A percentile compares a stretch with the other conserved stretches of the same genome.
Conservation (phyloP, 2,113 vertebrate species). For the Sebastes schlegelii region DNA sequence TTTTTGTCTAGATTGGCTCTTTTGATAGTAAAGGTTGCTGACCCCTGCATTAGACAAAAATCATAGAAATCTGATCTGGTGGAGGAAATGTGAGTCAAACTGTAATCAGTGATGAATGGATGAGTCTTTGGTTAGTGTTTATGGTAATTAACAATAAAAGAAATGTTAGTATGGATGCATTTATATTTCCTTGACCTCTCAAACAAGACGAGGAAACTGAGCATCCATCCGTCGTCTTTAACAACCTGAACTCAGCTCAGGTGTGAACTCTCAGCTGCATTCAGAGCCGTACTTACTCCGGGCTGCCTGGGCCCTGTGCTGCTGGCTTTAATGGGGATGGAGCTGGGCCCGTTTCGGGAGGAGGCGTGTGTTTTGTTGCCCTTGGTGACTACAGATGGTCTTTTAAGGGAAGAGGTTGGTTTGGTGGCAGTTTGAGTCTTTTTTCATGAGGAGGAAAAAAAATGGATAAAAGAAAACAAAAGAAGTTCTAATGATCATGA, state of each 20-base stretch:
- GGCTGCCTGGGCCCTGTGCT: slow-evolving; percentile 74
- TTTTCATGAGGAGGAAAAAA: slow-evolving; percentile 85
- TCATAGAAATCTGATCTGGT: slow-evolving; percentile 1
- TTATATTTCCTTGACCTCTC: background rate
- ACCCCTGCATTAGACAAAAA: background rate
- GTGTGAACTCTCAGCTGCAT: background rate
- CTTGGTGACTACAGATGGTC: slow-evolving; percentile 83
- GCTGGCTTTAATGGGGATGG: slow-evolving; percentile 83
- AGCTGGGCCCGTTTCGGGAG: slow-evolving; percentile 82
- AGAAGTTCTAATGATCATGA: slow-evolving; percentile 50
- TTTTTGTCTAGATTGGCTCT: too few relatives aligned
- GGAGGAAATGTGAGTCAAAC: background rate
- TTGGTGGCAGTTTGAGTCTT: slow-evolving; percentile 88
- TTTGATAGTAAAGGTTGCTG: too few relatives aligned
- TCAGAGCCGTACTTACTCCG: slow-evolving; percentile 87
- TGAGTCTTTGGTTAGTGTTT: background rate
- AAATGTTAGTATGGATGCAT: background rate
- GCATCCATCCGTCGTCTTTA: background rate
- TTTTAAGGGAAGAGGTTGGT: slow-evolving; percentile 84
- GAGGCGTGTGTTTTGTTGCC: slow-evolving; percentile 81
- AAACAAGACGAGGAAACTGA: background rate
- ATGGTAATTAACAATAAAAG: too few relatives aligned
- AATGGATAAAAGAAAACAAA: slow-evolving; percentile 72
- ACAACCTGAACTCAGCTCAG: slow-evolving; percentile 6
- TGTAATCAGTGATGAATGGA: background rate